Percentiles rank a stretch among this genome's conserved stretches.
phyloP scores from a whole-genome alignment of 2,888 invertebrate genomes.

The Prosopocoilus inquinatus region DNA sequence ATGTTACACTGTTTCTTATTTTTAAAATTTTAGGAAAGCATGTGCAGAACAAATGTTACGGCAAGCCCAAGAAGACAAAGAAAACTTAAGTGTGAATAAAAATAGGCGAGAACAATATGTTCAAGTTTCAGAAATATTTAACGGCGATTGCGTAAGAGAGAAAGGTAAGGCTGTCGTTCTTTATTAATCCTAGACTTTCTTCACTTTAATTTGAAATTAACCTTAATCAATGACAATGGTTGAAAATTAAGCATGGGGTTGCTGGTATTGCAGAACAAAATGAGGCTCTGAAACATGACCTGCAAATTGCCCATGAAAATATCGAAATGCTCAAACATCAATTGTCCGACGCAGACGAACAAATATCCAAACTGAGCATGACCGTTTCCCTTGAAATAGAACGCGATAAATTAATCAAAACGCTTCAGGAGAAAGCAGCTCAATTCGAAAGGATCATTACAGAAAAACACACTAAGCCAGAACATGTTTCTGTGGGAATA shows the following conservation, averaged over 20 bases:
- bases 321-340: constrained; percentile 13
- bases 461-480: constrained; percentile 18
- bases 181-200: not conserved
- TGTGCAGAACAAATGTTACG: not conserved
- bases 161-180: constrained; percentile 7
- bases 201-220: not conserved
- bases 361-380: constrained; percentile 18
- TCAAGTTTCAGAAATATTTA: constrained; percentile 18
- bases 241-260: not conserved
- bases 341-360: constrained; percentile 18
- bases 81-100: constrained; percentile 10
- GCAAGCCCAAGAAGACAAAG: not conserved
- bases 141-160: not conserved
- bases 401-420: constrained; percentile 27
- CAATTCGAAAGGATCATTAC: constrained; percentile 32
- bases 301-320: constrained; percentile 12
- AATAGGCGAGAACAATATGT: constrained; percentile 15
- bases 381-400: constrained; percentile 23
- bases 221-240: too few relatives aligned
- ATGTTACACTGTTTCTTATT: too few relatives aligned
- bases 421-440: constrained; percentile 30
- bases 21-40: not conserved
- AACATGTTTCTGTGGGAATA: constrained; percentile 17
- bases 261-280: constrained; percentile 8
- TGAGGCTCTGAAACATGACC: constrained; percentile 9